Evolutionary conservation across 2,113 vertebrate genomes (phyloP).

Genomic region (Tiliqua scincoides): DNA sequence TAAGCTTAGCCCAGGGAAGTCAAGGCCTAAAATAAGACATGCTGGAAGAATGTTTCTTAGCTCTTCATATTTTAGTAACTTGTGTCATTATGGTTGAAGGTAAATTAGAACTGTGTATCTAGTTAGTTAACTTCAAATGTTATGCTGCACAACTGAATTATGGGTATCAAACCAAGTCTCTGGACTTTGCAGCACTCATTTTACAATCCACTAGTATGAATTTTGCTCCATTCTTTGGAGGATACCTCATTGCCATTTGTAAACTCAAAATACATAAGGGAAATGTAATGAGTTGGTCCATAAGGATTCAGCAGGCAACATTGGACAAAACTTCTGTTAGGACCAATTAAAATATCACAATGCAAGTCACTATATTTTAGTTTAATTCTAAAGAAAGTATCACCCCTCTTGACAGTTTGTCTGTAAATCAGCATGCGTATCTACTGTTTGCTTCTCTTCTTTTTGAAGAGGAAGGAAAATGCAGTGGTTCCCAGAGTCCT

Average conservation of each 20-base stretch:
- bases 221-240: background rate
- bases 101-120: background rate
- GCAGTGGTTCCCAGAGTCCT: too few relatives aligned
- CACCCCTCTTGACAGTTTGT: too few relatives aligned
- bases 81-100: background rate
- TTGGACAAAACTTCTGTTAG: too few relatives aligned
- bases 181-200: too few relatives aligned
- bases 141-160: background rate
- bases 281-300: background rate
- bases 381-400: too few relatives aligned
- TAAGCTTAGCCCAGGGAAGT: background rate
- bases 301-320: too few relatives aligned
- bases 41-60: background rate
- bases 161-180: background rate
- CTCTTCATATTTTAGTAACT: background rate
- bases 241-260: background rate
- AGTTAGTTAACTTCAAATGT: background rate
- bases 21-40: background rate
- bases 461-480: too few relatives aligned
- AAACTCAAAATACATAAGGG: background rate
- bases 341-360: too few relatives aligned
- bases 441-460: too few relatives aligned
- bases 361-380: too few relatives aligned
- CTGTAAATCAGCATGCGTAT: too few relatives aligned
- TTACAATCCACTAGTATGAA: background rate